Conservation (phyloP, 2,797 vertebrate species). For the Dermochelys coriacea region DNA sequence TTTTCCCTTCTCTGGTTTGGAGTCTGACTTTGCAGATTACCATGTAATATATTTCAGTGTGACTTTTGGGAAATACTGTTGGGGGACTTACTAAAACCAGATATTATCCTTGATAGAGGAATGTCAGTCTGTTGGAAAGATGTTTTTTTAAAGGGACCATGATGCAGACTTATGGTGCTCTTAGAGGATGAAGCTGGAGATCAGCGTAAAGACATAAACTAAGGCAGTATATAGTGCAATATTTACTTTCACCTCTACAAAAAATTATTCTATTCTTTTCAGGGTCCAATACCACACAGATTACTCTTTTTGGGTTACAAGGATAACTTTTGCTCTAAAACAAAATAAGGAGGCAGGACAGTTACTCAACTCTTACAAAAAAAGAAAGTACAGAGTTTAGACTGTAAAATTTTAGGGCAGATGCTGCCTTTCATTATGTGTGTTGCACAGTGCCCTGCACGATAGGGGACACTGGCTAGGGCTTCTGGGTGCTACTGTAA, state of each 20-base stretch:
- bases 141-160: not conserved
- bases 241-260: not conserved
- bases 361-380: not conserved
- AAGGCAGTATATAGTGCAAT: not conserved
- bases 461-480: not conserved
- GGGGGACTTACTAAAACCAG: not conserved
- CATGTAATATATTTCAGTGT: not conserved
- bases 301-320: not conserved
- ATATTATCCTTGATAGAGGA: not conserved
- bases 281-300: not conserved
- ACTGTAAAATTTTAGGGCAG: not conserved
- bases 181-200: not conserved
- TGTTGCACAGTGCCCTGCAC: not conserved
- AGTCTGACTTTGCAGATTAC: conserved; percentile 25
- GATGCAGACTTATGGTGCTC: not conserved
- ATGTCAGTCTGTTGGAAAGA: not conserved
- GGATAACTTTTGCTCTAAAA: not conserved
- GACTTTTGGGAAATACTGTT: conserved; percentile 1
- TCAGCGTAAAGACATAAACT: not conserved
- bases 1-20: not conserved
- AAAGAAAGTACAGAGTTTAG: not conserved
- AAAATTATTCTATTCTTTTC: not conserved
- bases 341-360: not conserved
- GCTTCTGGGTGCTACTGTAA: not conserved
- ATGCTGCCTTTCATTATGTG: not conserved